A percentile compares a stretch with the other conserved stretches of the same genome.
Conservation (phyloP, 2,113 vertebrate species). For the Neopipo cinnamomea region DNA sequence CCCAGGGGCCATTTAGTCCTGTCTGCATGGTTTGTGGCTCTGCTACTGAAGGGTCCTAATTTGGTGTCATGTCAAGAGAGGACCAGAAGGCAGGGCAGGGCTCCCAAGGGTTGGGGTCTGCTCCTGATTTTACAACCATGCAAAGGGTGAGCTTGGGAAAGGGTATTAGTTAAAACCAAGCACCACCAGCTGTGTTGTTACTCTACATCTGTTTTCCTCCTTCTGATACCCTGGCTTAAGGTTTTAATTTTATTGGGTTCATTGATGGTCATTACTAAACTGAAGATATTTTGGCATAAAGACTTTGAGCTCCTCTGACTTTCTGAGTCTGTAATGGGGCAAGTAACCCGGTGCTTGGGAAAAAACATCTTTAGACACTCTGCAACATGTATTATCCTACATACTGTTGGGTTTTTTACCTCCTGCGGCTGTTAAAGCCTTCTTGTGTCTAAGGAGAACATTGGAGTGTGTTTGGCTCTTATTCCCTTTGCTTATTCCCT, state of each 20-base stretch:
- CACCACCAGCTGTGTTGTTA: rapidly evolving
- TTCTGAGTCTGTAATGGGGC: neutral
- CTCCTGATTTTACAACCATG: neutral
- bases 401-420: neutral
- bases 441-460: neutral
- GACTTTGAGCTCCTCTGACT: neutral
- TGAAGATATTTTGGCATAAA: neutral
- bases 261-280: neutral
- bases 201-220: neutral
- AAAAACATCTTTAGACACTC: neutral
- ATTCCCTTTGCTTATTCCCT: too few species aligned
- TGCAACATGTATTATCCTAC: neutral
- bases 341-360: neutral
- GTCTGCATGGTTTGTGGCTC: slow-evolving; percentile 49
- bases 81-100: neutral
- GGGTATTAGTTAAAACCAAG: neutral
- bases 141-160: neutral
- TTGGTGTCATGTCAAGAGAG: slow-evolving; percentile 45
- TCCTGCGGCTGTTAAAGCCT: neutral
- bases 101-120: neutral
- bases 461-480: too few species aligned
- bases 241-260: neutral
- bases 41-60: slow-evolving; percentile 48
- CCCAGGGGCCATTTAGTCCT: slow-evolving; percentile 29
- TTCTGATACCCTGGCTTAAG: neutral